phyloP scores from a whole-genome alignment of 1,140 invertebrate species.

The Potamilus streckersoni region DNA sequence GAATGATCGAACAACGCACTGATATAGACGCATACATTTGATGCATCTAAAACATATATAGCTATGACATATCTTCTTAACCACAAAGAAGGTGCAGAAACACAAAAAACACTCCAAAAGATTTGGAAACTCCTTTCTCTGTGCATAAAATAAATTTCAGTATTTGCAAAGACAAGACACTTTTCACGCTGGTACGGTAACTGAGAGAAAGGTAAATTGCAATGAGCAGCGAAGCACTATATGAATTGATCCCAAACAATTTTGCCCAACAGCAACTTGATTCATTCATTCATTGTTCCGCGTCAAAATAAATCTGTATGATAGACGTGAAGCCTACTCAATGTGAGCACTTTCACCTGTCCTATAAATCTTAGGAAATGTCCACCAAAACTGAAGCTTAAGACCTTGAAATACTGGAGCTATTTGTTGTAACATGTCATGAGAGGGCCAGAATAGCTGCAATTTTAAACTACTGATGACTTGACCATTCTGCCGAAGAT shows the following conservation, averaged over 20 bases:
- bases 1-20: constrained; percentile 26
- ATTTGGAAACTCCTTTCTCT: constrained; percentile 35
- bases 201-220: too few species aligned
- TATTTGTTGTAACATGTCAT: constrained; percentile 1
- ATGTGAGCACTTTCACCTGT: background rate
- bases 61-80: constrained; percentile 34
- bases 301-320: constrained; percentile 24
- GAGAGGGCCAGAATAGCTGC: background rate
- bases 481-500: background rate
- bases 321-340: constrained; percentile 18
- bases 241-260: too few species aligned
- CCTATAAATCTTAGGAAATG: constrained; percentile 2
- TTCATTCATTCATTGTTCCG: constrained; percentile 18
- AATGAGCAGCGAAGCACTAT: too few species aligned
- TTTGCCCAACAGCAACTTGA: too few species aligned
- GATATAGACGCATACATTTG: constrained; percentile 23
- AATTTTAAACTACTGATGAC: constrained; percentile 5
- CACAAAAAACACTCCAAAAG: constrained; percentile 25
- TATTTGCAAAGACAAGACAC: too few species aligned
- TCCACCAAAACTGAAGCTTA: background rate
- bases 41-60: constrained; percentile 20
- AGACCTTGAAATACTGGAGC: background rate
- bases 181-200: too few species aligned
- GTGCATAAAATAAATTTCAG: constrained; percentile 41
- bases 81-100: constrained; percentile 21